Evolutionary conservation across 1,140 invertebrate species (phyloP), one percentile per base, ranked within the genome.

Genomic region (Drosophila sechellia): DNA sequence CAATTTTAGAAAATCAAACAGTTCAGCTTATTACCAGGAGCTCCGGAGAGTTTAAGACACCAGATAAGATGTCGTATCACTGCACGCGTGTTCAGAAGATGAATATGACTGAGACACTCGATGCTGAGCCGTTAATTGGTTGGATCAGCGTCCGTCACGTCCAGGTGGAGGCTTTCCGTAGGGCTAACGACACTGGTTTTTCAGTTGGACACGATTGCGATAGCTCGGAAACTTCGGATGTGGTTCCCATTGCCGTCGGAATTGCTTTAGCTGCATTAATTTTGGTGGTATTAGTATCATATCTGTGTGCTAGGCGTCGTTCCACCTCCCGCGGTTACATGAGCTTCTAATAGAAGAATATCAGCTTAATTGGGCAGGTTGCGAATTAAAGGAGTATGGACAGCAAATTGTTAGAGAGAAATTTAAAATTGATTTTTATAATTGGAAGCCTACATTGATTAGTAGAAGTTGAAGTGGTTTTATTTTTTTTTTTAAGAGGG

Each of bases 241-340:
- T 98, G 46, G 97, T 99, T 40, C 98, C 98, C n/a, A 98, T 99
- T 86, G 97, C 97, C 50, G 98, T 99, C 50, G 98, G 98, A 3
- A 97, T 96, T 92, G 96, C 97, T 46, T 93, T 99, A 46, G 97
- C 96, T 64, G 96, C 94, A 43, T 94, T 99, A 46, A 97, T 99
- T 53, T 92, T 98, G n/a, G 95, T 98, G 57, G 97, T 99, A 25
- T 94, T 99, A 46, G 95, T 97, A 76, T 97, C 97, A 17, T 99
- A 99, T 93, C 93, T 99, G 40, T 95, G 98, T 81, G 98, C 97
- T 45, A 95, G 98, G 77, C 95, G 96, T 86, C 95, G 96, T 86
- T 96, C 94, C 81, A 95, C 95, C 86, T 94, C 96, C 59, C 94
- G 95, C 71, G 97, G 97, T 40, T 98, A 98, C 90, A 77, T 91